Evolutionary conservation across 2,888 invertebrate species (phyloP).

Genomic region (Celastrina argiolus): DNA sequence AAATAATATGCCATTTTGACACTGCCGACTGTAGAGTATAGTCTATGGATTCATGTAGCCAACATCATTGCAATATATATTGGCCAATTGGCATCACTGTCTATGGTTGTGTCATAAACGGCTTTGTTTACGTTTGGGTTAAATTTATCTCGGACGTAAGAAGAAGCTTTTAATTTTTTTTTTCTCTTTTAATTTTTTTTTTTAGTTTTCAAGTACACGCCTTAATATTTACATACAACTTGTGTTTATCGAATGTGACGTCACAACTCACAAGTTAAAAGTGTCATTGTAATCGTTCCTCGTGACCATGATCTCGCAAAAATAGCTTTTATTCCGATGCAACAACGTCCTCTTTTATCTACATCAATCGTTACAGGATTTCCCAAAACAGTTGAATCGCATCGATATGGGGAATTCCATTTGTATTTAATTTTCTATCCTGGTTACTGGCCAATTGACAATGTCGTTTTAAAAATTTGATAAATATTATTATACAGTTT

Average conservation of each 20-base stretch:
- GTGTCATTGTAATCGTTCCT: not conserved
- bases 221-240: not conserved
- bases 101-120: too few species aligned
- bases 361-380: not conserved
- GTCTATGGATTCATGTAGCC: too few species aligned
- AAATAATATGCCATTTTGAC: too few species aligned
- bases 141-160: too few species aligned
- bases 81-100: too few species aligned
- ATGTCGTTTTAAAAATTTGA: not conserved
- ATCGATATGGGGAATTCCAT: conserved; percentile 5
- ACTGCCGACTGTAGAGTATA: too few species aligned
- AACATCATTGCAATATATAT: too few species aligned
- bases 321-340: not conserved
- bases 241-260: not conserved
- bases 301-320: not conserved
- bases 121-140: too few species aligned
- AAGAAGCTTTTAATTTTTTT: too few species aligned
- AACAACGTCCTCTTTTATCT: not conserved
- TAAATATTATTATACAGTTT: not conserved
- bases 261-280: not conserved
- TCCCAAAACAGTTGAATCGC: not conserved
- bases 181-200: too few species aligned
- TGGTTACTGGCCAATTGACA: not conserved
- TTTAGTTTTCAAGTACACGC: too few species aligned
- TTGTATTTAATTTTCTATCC: not conserved